phyloP scores from a whole-genome alignment of 2,113 vertebrate species.

The Mustela nigripes region DNA sequence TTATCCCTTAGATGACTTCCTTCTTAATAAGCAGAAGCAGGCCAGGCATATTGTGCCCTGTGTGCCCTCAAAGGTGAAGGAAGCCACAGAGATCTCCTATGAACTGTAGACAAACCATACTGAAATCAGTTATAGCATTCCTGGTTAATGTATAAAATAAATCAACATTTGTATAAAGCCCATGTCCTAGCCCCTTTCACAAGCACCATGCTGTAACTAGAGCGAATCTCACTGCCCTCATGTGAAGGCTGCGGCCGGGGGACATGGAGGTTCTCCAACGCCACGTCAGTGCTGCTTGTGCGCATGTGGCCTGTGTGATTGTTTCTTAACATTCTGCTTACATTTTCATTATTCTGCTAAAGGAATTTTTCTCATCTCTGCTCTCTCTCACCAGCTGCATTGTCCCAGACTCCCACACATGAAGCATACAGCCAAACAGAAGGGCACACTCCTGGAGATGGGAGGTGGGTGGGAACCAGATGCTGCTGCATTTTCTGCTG shows the following conservation, averaged over 20 bases:
- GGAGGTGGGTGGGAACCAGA: not conserved
- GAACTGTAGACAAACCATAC: not conserved
- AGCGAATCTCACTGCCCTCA: not conserved
- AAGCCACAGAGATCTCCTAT: not conserved
- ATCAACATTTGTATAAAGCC: not conserved
- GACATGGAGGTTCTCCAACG: not conserved
- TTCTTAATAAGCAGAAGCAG: constrained; percentile 28
- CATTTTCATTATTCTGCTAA: constrained; percentile 4
- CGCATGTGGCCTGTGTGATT: not conserved
- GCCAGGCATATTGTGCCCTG: no score
- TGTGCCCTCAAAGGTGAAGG: not conserved
- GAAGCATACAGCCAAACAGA: not conserved
- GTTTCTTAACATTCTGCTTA: not conserved
- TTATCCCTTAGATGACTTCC: not conserved
- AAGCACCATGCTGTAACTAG: not conserved
- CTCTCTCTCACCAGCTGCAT: not conserved
- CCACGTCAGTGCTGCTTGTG: fast-evolving
- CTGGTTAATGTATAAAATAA: not conserved
- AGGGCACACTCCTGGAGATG: not conserved
- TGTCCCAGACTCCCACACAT: not conserved
- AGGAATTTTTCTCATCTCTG: constrained; percentile 11
- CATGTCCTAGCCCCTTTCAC: not conserved
- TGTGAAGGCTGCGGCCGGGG: not conserved
- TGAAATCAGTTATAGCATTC: not conserved
- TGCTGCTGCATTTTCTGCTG: not conserved